A percentile compares a stretch with the other conserved stretches of the same genome.
phyloP scores from a whole-genome alignment of 2,888 invertebrate genomes.

The Ormia ochracea region DNA sequence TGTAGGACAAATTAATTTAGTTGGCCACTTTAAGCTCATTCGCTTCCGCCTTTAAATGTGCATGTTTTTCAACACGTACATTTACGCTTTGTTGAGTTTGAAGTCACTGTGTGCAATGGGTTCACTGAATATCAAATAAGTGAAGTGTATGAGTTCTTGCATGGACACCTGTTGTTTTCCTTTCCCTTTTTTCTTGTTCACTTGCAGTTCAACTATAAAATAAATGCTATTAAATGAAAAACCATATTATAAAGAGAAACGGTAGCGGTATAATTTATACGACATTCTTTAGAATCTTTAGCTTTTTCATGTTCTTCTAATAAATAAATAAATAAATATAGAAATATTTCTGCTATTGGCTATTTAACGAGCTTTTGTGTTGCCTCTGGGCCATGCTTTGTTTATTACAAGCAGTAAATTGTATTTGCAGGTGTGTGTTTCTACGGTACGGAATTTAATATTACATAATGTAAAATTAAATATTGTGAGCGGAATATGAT shows the following conservation, averaged over 20 bases:
- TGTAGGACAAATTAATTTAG: background rate
- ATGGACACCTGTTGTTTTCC: constrained; percentile 50
- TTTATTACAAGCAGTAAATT: background rate
- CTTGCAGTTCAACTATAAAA: constrained; percentile 2
- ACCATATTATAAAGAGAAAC: background rate
- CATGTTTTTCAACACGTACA: background rate
- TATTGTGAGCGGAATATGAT: no score
- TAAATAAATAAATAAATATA: background rate
- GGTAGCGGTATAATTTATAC: background rate
- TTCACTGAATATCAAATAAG: constrained; percentile 38
- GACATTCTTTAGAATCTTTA: background rate
- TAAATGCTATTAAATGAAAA: constrained; percentile 10
- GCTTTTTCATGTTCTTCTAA: no score
- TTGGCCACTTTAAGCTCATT: background rate
- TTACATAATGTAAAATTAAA: no score
- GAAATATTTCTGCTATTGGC: background rate
- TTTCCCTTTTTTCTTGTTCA: no score
- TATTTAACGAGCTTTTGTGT: background rate
- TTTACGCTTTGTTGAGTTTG: background rate
- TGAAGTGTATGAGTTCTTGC: constrained; percentile 25
- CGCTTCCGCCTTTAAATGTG: background rate
- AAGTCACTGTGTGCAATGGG: background rate
- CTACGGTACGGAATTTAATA: background rate
- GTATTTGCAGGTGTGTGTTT: no score
- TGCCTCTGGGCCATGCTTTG: background rate